Evolutionary conservation across 2,797 vertebrate genomes (phyloP), one percentile per base, ranked within the genome.

Genomic region (Sebastes kiyomatsui): DNA sequence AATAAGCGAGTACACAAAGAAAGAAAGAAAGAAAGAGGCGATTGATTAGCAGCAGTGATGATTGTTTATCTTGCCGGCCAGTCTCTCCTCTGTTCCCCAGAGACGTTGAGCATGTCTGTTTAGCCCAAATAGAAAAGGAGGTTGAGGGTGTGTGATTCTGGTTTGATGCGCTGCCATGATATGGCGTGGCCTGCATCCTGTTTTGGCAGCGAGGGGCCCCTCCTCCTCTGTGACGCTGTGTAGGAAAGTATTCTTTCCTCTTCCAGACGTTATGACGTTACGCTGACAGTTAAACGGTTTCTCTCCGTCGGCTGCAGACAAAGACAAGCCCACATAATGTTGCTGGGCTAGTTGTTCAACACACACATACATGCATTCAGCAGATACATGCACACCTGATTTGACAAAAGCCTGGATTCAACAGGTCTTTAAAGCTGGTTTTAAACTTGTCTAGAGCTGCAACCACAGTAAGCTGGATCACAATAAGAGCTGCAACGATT

Each of bases 151-250:
- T 79, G 87, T 75, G 13, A 14, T 56, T 80, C 74, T 72, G 78
- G 79, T 68, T 67, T 72, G 90, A 91, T 91, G 80, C 28, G 1
- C 33, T 25, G 67, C 81, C 33, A 58, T 25, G 86, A 88, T 90
- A 87, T 61, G 80, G 67, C 38, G 85, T 61, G 88, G 86, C 77
- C 87, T 79, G 81, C 90, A 90, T 92, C 91, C 92, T 94, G 91
- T 93, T 92, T 82, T 86, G 80, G 87, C 82, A 90, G 82, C 1
- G 23, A 60, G 73, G 55, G 80, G 67, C 84, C 60, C 81, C 86
- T 72, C 87, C 61, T 9, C 18, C 52, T 18, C 59, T 0, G 64
- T 87, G 87, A 92, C 65, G 76, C 64, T 7, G 7, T 10, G 75
- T 58, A 87, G 83, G 83, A 85, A 88, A 88, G 70, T 79, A 73